Evolutionary conservation across 1,140 invertebrate species (phyloP).

Genomic region (Paraescarpia echinospica): DNA sequence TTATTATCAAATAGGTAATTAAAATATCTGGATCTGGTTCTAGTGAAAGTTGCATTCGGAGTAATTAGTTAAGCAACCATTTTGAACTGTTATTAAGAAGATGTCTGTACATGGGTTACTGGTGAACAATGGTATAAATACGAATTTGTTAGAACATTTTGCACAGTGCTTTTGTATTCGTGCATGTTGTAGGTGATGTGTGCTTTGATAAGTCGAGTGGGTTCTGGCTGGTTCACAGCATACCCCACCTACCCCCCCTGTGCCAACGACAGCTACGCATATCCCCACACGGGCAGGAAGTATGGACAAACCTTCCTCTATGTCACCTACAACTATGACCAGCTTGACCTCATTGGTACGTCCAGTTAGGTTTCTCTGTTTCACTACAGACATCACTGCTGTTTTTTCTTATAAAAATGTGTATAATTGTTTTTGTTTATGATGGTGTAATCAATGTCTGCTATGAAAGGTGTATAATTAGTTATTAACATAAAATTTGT

Average conservation of each 20-base stretch:
- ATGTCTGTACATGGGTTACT: too few species aligned
- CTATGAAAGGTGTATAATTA: too few species aligned
- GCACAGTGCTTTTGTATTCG: neutral
- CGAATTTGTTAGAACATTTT: neutral
- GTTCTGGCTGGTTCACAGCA: conserved; percentile 89
- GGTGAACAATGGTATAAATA: neutral
- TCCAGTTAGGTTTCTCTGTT: conserved; percentile 10
- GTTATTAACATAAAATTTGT: too few species aligned
- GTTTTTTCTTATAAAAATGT: neutral
- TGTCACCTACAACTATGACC: conserved; percentile 68
- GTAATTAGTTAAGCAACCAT: too few species aligned
- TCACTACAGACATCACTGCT: conserved; percentile 10
- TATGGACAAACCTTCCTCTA: conserved; percentile 89
- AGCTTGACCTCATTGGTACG: conserved; percentile 71
- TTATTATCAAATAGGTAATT: too few species aligned
- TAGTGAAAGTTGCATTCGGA: too few species aligned
- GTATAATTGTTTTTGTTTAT: too few species aligned
- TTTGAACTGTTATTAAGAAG: too few species aligned
- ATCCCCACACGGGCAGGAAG: conserved; percentile 70
- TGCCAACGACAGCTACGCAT: conserved; percentile 67
- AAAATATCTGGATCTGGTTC: too few species aligned
- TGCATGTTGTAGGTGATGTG: conserved; percentile 64
- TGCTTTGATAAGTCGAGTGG: conserved; percentile 72
- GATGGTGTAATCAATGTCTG: too few species aligned
- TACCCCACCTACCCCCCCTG: conserved; percentile 77